Evolutionary conservation across 2,888 invertebrate genomes (phyloP), one percentile per base, ranked within the genome.

Genomic region (Pandemis corylana): DNA sequence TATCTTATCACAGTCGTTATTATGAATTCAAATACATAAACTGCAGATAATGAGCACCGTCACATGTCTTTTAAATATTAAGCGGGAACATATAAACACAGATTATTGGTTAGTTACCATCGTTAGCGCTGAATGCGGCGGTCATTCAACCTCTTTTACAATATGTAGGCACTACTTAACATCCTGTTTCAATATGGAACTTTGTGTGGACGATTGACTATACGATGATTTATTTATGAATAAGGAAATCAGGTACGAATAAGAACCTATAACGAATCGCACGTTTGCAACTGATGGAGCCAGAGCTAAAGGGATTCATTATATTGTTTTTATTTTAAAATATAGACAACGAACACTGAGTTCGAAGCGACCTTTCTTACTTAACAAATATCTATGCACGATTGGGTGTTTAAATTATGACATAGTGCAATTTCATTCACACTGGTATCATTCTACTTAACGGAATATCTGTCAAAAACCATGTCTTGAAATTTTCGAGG

Each of bases 81-180:
- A 42, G 66, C 66, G 12, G 64, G 83, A 86, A 84, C 83, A 69
- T 69, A 74, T 49, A 62, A 72, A 66, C 44, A 63, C 83, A 83
- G 84, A 82, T 82, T 81, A 78, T 76, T 81, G 80, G 82, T 83
- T 82, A 80, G 83, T 85, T 82, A 85, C 83, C 84, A 86, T 84
- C 80, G 85, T 78, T 79, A 80, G 83, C 84, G 83, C 83, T 85
- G 82, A 84, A 85, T 82, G 79, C 80, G 79, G 81, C 87, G 92
- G 89, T 90, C 91, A 81, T 92, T 92, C 87, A 93, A 90, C 92
- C 80, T 84, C 81, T 78, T 20, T 20, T 84, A 79, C 85, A 88
- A 92, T 89, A 88, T 89, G 71, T 41, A 70, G 71, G 75, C 75
- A 70, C 62, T 70, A 75, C 67, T 61, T 75, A 53, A 71, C 62